phyloP scores from a whole-genome alignment of 35 echinoderm and acorn worm genomes.

The Eucidaris tribuloides region DNA sequence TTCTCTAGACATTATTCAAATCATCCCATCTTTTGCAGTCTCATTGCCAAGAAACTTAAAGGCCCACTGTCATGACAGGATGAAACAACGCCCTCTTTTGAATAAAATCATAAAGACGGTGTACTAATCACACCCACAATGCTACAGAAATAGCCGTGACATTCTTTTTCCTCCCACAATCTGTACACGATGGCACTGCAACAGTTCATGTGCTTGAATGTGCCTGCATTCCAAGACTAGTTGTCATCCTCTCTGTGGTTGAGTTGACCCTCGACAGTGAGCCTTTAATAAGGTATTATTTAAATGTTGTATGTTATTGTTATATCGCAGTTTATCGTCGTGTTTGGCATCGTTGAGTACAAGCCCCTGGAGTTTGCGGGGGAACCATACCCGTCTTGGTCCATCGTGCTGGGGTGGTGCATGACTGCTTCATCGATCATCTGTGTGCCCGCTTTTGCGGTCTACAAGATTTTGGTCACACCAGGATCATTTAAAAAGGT shows the following conservation, averaged over 20 bases:
- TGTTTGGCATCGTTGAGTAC: constrained; percentile 48
- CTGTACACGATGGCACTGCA: no score
- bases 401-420: constrained; percentile 60
- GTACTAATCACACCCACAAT: no score
- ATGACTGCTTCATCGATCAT: constrained; percentile 55
- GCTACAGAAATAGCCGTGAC: no score
- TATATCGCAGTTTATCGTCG: constrained; percentile 64
- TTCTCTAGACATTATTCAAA: not conserved
- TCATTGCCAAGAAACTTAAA: not conserved
- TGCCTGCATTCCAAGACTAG: no score
- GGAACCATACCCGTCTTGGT: constrained; percentile 63
- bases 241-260: no score
- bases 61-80: no score
- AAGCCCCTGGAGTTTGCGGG: constrained; percentile 46
- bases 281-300: no score
- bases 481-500: constrained; percentile 68
- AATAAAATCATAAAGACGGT: no score
- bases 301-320: not conserved
- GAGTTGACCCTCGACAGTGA: no score
- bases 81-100: no score
- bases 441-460: constrained; percentile 49
- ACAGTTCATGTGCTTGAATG: no score
- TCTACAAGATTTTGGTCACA: constrained; percentile 61
- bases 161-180: no score
- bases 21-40: not conserved